A percentile compares a stretch with the other conserved stretches of the same genome.
phyloP scores from a whole-genome alignment of 2,113 vertebrate genomes.

The Dryoscopus gambensis region DNA sequence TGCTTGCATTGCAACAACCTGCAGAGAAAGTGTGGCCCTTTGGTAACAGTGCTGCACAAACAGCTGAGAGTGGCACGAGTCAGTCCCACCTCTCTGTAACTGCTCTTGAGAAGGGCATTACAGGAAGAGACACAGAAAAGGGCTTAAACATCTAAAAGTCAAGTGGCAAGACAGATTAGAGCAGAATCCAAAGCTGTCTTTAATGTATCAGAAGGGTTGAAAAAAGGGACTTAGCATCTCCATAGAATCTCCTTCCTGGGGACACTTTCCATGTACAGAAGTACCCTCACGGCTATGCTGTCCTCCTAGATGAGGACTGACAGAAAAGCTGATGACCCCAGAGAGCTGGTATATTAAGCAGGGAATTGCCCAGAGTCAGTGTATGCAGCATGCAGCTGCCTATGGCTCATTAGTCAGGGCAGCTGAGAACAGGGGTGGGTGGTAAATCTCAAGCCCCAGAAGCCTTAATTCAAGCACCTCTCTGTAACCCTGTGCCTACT shows the following conservation, averaged over 20 bases:
- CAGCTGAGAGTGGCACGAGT: fast-evolving
- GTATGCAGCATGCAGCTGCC: not conserved
- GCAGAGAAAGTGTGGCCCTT: not conserved
- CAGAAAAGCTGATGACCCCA: not conserved
- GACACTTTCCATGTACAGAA: not conserved
- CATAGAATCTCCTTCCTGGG: not conserved
- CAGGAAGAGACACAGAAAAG: not conserved
- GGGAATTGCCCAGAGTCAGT: not conserved
- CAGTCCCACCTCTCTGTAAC: not conserved
- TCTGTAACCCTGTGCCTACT: not conserved
- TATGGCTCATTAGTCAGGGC: not conserved
- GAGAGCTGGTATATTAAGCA: not conserved
- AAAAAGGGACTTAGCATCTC: not conserved
- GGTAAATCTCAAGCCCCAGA: conserved; percentile 30
- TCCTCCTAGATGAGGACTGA: not conserved
- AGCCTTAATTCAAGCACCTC: not conserved
- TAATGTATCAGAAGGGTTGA: not conserved
- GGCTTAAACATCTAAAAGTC: not conserved
- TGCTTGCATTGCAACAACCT: not conserved
- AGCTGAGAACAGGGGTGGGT: conserved; percentile 20
- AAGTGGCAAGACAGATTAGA: not conserved
- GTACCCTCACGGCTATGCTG: not conserved
- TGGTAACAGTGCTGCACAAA: not conserved
- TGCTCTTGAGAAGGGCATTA: not conserved
- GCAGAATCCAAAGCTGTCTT: not conserved